These are phyloP conservation scores for Coreoperca whiteheadi DNA, from an alignment of 2,113 vertebrate genomes.

Conservation along the genomic window DNA sequence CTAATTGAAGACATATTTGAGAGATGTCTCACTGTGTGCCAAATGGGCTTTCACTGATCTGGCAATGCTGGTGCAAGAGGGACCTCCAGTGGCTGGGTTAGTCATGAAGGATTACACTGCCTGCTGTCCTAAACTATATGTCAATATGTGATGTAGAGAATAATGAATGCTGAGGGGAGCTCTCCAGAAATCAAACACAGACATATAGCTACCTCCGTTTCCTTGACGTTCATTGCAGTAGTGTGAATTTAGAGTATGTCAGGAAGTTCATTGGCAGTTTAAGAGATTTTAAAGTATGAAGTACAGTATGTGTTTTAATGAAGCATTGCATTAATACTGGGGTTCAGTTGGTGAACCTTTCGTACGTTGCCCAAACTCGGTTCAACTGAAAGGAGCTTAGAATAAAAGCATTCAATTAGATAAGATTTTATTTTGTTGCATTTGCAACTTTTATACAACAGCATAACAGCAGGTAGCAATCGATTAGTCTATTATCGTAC, in stretches of 20 bases:
- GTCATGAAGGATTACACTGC: not conserved
- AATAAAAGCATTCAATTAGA: not conserved
- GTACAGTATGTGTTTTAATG: not conserved
- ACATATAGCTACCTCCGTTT: not conserved
- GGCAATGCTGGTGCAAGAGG: constrained; percentile 72
- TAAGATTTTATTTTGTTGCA: not conserved
- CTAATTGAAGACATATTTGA: constrained; percentile 82
- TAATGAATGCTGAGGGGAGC: constrained; percentile 3
- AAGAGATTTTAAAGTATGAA: not conserved
- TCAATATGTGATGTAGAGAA: constrained; percentile 32
- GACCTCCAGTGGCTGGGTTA: constrained; percentile 73
- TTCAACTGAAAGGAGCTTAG: not conserved
- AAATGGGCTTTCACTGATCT: constrained; percentile 17
- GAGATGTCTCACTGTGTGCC: constrained; percentile 35
- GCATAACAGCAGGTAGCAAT: not conserved
- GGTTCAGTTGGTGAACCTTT: not conserved
- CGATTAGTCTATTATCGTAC: no score
- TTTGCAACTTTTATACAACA: not conserved
- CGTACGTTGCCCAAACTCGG: not conserved
- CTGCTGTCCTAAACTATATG: not conserved
- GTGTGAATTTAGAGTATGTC: not conserved
- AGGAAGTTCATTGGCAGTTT: constrained; percentile 6
- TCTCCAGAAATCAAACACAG: constrained; percentile 3
- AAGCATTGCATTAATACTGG: not conserved
- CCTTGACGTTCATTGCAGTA: not conserved